These are phyloP conservation scores for Acrobasis repandana DNA, from an alignment of 2,888 invertebrate species.

Conservation along the genomic window DNA sequence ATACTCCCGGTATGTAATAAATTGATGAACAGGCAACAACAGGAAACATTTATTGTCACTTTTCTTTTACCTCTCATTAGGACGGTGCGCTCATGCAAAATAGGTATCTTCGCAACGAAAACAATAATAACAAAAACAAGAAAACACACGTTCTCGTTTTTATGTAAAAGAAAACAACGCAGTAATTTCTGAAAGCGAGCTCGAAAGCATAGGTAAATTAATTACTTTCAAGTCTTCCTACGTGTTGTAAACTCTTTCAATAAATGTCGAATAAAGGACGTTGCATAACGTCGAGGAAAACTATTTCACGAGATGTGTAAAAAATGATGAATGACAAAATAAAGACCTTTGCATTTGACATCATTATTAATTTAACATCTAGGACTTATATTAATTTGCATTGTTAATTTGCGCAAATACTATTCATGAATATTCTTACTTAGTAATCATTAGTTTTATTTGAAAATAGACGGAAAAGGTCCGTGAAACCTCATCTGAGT, in stretches of 20 bases:
- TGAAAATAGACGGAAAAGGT: too few species aligned
- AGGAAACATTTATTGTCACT: slow-evolving; percentile 12
- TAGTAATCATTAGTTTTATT: too few species aligned
- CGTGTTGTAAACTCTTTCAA: neutral
- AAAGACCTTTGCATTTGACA: neutral
- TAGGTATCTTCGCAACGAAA: slow-evolving; percentile 6
- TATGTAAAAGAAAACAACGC: slow-evolving; percentile 8
- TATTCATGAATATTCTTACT: neutral
- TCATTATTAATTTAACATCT: neutral
- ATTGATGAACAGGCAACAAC: neutral
- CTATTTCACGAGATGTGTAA: neutral
- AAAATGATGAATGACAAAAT: neutral
- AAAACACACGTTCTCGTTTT: slow-evolving; percentile 14
- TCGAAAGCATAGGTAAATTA: slow-evolving; percentile 1
- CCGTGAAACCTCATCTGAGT: too few species aligned
- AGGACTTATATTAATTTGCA: neutral
- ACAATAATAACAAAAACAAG: slow-evolving; percentile 14
- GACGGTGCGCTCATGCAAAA: slow-evolving; percentile 3
- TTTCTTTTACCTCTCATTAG: slow-evolving; percentile 8
- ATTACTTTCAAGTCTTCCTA: neutral
- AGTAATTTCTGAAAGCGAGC: slow-evolving; percentile 25
- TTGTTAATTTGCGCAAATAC: neutral
- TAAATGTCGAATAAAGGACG: neutral
- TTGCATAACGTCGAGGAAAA: neutral
- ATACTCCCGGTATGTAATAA: slow-evolving; percentile 4